Evolutionary conservation across 1,140 invertebrate genomes (phyloP), one percentile per base, ranked within the genome.

Genomic region (Pectinophora gossypiella): DNA sequence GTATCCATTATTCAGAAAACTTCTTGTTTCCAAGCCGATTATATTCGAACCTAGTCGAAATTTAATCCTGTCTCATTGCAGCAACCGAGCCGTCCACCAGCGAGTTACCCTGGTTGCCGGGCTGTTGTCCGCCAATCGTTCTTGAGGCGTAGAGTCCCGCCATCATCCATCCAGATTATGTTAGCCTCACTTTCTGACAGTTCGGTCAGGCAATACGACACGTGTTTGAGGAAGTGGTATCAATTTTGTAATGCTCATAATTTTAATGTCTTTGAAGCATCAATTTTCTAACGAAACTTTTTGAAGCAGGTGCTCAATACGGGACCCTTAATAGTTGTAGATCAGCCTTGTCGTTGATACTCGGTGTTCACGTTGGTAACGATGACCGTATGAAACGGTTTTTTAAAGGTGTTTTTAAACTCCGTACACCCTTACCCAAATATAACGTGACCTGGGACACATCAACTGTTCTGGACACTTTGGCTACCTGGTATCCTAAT

Each of bases 171-270:
- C 6, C 51, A 59, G 1, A 64, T 68, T 13, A 56, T 64, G 54
- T 9, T 59, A 10, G 42, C 54, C 0, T 70, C 69, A 0, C 23
- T 70, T 1, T 38, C 64, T 7, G 38, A 54, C 1, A 54, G 51
- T 2, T 67, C 69, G 2, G 27, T 63, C 5, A 68, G 66, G 40
- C 71, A 76, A 56, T 76, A 76, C 46, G 48, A 65, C 20, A 23
- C 21, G 1, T 51, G 22, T 13, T 10, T 44, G 3, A 51, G 23
- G 38, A 42, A 23, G 13, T 51, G 36, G 50, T 51, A 19, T 7
- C 9, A 5, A 5, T 51, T 51, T 44, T 51, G 50, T 40, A 7
- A 12, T 18, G 6, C 18, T 32, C 12, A 48, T 35, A 32, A 48
- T 32, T 7, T 15, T 32, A 19, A 15, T 47, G 16, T 47, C 16